phyloP scores from a whole-genome alignment of 2,113 vertebrate genomes.

The Callipepla californica region DNA sequence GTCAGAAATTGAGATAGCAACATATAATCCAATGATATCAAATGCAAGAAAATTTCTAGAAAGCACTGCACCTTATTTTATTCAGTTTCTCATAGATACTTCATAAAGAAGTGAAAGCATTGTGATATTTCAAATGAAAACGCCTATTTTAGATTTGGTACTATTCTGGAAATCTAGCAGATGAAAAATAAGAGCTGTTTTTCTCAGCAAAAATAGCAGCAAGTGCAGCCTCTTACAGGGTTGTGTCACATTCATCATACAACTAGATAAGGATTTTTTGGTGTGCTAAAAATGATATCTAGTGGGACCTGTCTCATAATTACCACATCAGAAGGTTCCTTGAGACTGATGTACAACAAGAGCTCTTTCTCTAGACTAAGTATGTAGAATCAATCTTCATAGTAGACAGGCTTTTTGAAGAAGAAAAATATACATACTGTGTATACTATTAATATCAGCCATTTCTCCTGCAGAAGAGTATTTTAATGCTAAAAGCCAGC shows the following conservation, averaged over 20 bases:
- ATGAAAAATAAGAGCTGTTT: not conserved
- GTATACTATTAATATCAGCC: not conserved
- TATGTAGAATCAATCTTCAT: not conserved
- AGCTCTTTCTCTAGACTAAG: not conserved
- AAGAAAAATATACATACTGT: not conserved
- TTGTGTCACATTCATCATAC: not conserved
- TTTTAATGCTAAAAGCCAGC: not conserved
- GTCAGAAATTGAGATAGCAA: not conserved
- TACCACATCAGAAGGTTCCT: not conserved
- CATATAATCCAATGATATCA: not conserved
- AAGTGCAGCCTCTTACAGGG: not conserved
- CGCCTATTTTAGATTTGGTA: not conserved
- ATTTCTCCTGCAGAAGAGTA: not conserved
- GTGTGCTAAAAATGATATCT: not conserved
- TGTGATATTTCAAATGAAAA: not conserved
- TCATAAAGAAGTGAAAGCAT: not conserved
- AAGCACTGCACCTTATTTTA: not conserved
- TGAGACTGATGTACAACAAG: not conserved
- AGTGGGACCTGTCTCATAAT: not conserved
- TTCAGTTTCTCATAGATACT: not conserved
- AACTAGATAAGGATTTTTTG: not conserved
- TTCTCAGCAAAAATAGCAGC: not conserved
- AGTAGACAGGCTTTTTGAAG: not conserved
- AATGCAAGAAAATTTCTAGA: not conserved
- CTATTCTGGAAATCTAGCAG: not conserved